Percentiles rank a stretch among this genome's conserved stretches.
Conservation (phyloP, 2,113 vertebrate species). For the Thamnophis sirtalis region DNA sequence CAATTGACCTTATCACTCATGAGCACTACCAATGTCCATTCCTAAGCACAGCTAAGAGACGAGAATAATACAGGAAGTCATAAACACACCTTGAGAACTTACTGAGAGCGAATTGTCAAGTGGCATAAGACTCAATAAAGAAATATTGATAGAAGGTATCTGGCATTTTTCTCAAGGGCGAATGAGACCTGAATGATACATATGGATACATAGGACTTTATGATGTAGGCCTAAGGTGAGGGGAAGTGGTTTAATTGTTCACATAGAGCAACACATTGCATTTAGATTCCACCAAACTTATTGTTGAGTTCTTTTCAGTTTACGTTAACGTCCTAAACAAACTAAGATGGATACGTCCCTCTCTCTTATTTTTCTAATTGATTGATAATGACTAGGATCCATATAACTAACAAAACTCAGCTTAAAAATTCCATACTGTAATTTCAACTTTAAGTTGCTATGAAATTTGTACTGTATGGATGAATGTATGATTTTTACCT, state of each 20-base stretch:
- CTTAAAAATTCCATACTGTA: not conserved
- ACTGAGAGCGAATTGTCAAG: conserved; percentile 51
- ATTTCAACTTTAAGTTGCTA: not conserved
- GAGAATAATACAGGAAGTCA: not conserved
- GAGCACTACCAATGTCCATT: not conserved
- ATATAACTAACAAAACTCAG: not conserved
- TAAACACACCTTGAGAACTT: conserved; percentile 26
- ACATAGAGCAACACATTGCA: too few relatives aligned
- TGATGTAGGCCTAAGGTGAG: too few relatives aligned
- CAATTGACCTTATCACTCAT: not conserved
- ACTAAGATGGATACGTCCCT: not conserved
- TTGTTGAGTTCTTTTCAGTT: not conserved
- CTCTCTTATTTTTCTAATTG: not conserved
- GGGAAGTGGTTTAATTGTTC: too few relatives aligned
- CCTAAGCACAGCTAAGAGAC: conserved; percentile 24
- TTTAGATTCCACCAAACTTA: not conserved
- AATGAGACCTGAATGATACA: too few relatives aligned
- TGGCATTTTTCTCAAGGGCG: too few relatives aligned
- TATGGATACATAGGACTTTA: too few relatives aligned
- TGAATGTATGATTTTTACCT: not conserved
- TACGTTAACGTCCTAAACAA: not conserved
- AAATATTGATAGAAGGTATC: not conserved
- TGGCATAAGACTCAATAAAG: conserved; percentile 35
- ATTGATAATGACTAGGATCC: not conserved
- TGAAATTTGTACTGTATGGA: not conserved